Evolutionary conservation across 2,797 vertebrate genomes (phyloP), one percentile per base, ranked within the genome.

Genomic region (Varecia variegata): DNA sequence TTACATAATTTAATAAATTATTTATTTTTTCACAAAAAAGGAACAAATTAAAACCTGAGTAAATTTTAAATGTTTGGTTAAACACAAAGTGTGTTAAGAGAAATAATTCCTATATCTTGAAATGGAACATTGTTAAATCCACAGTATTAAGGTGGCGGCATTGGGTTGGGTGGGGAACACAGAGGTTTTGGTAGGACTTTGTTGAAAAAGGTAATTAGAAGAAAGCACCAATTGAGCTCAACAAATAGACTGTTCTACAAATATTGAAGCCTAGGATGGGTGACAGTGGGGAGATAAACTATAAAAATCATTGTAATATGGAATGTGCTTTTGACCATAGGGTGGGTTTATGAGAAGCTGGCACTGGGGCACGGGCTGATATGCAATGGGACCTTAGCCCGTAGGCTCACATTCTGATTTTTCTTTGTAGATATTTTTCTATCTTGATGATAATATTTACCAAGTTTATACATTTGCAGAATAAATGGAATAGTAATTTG

Each of bases 161-260:
- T 8, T 8, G 25, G 7, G 4, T 14, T 4, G 4, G 10, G 18
- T 35, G 8, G 50, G 3, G 18, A 40, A 23, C 6, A 2, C 1
- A 2, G 58, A 43, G 5, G 1, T n/a, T 40, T 43, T 11, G 2
- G 3, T 13, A 27, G 25, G 27, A 1, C 12, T 25, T 18, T 21
- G 21, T 70, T 27, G 45, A n/a, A 6, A 62, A 76, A 43, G 30
- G 5, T 8, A 25, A 30, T 65, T n/a, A n/a, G 47, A 56, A n/a
- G 35, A 83, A 38, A 32, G 13, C 21, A 65, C 3, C 12, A 18
- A 5, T 2, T 23, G 20, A 50, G 5, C 25, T 77, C 7, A 56
- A 7, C 15, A 25, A 43, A 12, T 68, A 65, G 71, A 40, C 15
- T 3, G 3, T 30, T 40, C 21, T 9, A 35, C 58, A 93, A 38